Evolutionary conservation across 2,888 invertebrate genomes (phyloP), one percentile per base, ranked within the genome.

Genomic region (Pandemis heparana): DNA sequence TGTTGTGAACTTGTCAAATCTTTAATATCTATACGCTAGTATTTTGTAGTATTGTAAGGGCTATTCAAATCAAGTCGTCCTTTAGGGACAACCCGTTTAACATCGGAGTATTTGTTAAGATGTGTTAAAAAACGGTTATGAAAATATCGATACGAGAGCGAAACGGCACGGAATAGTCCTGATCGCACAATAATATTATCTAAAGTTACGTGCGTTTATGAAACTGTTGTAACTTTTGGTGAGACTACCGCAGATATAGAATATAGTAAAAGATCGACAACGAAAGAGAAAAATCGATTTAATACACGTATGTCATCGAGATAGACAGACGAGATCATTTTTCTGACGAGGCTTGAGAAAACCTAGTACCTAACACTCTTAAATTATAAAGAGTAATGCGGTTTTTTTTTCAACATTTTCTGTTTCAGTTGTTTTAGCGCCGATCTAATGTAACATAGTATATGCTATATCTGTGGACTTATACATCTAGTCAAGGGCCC

Each of bases 401-500:
- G 23, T 32, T 32, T 32, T 32, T 23, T 32, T 32, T 32, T 32
- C 23, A 2, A 32, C 2, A 32, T 4, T 32, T 32, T 32, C 23
- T 32, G 23, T 32, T 32, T 32, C 23, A 32, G 23, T 32, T 32
- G 23, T 32, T 32, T 32, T 32, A 32, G 23, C 23, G 23, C 23
- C 2, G 23, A 32, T 32, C 23, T 32, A 32, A 32, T 32, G 23
- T 32, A 32, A 32, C 23, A 32, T 32, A 32, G 23, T 32, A 4
- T 32, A 32, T 32, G 23, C 23, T 32, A 32, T 32, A 32, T 32
- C 23, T 32, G 23, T 32, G 23, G 23, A 32, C 23, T 32, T 32
- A n/a, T 87, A 84, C 87, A 87, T 90, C 91, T 91, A 91, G 91
- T 91, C 91, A 91, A 77, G 77, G 80, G 81, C 77, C 84, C 83